Evolutionary conservation across 2,113 vertebrate genomes (phyloP), one percentile per base, ranked within the genome.

Genomic region (Globicephala melas): DNA sequence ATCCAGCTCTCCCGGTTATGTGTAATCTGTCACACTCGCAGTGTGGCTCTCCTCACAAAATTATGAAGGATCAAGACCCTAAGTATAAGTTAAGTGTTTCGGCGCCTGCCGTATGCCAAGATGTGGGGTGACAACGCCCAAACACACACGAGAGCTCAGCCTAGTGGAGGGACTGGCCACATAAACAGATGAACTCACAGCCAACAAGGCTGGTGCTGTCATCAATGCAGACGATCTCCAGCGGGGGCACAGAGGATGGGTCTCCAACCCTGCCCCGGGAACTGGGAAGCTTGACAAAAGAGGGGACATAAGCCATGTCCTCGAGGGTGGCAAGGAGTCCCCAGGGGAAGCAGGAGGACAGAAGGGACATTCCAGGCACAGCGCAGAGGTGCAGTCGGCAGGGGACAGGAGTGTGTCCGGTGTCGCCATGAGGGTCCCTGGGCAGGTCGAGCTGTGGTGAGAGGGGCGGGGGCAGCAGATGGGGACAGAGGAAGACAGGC

Each of bases 381-480:
- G 33, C 4, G 6, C 6, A 8, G 4, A 33, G 0, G 9, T 21
- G 62, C 5, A 2, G 15, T 8, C 21, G 2, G 33, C 68, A 23
- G 23, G 8, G 9, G 14, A 10, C 36, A 41, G 13, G 17, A 18
- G 8, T 3, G 12, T 12, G 58, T 5, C 26, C 12, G 47, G 31
- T 2, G 15, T 15, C 7, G 0, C 50, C 33, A 1, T n/a, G 25
- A 74, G 63, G 15, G 2, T 17, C 11, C 6, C 28, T 2, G 50
- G 6, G 80, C 15, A 15, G 44, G 67, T 13, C 7, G 2, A 33
- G 31, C 67, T 26, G 9, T 3, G 20, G 44, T 20, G 10, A 3
- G 21, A 5, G 15, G 44, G 17, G 21, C 0, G 0, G 15, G 1
- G 28, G 36, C 4, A 1, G 5, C 3, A 3, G 15, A 2, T 0